Evolutionary conservation across 2,888 invertebrate species (phyloP).

Genomic region (Tromatobia lineatoria): DNA sequence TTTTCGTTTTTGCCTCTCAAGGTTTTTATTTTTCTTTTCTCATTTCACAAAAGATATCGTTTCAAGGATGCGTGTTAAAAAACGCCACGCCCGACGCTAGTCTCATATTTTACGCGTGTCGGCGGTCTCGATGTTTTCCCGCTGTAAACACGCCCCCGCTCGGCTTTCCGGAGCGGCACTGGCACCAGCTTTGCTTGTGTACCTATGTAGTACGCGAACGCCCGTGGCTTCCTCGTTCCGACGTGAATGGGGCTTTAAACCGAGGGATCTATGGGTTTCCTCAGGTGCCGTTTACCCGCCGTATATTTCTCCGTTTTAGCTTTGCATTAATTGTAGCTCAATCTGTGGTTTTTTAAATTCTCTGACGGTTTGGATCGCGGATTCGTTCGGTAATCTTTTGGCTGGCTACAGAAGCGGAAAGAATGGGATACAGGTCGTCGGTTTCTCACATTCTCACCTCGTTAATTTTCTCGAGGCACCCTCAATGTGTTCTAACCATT

Average conservation of each 20-base stretch:
- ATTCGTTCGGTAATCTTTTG: slow-evolving; percentile 1
- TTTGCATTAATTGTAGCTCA: slow-evolving; percentile 18
- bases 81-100: slow-evolving; percentile 75
- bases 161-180: slow-evolving; percentile 2
- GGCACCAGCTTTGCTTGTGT: neutral
- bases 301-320: neutral
- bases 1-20: slow-evolving; percentile 14
- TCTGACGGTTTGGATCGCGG: neutral
- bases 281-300: slow-evolving; percentile 7
- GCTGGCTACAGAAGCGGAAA: slow-evolving; percentile 15
- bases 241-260: slow-evolving; percentile 20
- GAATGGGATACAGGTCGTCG: slow-evolving; percentile 24
- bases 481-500: neutral
- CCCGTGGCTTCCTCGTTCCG: slow-evolving; percentile 30
- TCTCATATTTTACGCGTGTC: slow-evolving; percentile 77
- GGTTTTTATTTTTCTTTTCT: slow-evolving; percentile 51
- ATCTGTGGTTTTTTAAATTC: neutral
- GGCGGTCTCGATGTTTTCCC: slow-evolving; percentile 76
- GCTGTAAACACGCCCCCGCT: slow-evolving; percentile 74
- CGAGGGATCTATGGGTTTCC: slow-evolving; percentile 25
- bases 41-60: slow-evolving; percentile 40
- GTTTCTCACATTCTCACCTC: slow-evolving; percentile 47
- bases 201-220: neutral
- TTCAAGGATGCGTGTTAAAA: slow-evolving; percentile 66
- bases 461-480: slow-evolving; percentile 41